Percentiles rank a stretch among this genome's conserved stretches.
phyloP scores from a whole-genome alignment of 2,113 vertebrate species.

The Monopterus albus region DNA sequence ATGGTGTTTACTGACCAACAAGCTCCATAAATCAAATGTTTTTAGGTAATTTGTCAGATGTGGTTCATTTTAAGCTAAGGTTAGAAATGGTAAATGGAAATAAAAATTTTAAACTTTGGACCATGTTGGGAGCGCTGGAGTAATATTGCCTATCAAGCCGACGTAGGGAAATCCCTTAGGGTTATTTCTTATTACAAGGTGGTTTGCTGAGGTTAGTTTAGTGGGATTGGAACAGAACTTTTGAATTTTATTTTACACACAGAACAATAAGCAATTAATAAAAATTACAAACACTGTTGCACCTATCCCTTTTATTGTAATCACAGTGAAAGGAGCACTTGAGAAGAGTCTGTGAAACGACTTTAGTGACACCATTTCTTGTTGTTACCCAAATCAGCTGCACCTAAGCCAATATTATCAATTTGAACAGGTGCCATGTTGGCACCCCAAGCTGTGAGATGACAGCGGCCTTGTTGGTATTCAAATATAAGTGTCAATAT shows the following conservation, averaged over 20 bases:
- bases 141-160: background rate
- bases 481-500: conserved; percentile 49
- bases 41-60: no score
- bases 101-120: background rate
- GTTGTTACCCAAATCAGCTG: conserved; percentile 39
- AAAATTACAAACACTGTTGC: background rate
- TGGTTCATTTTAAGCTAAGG: background rate
- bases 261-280: background rate
- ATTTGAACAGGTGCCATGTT: conserved; percentile 60
- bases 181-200: background rate
- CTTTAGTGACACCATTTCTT: conserved; percentile 21
- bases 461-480: conserved; percentile 59
- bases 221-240: background rate
- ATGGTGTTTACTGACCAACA: background rate
- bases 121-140: background rate
- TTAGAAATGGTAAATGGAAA: background rate
- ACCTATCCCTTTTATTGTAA: background rate
- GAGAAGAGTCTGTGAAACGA: conserved; percentile 10
- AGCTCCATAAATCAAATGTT: background rate
- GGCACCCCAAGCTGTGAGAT: conserved; percentile 36
- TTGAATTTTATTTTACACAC: background rate
- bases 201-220: background rate
- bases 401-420: conserved; percentile 56
- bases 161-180: conserved; percentile 4
- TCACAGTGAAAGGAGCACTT: background rate